phyloP scores from a whole-genome alignment of 2,888 invertebrate genomes.

The Nomada lathburiana region DNA sequence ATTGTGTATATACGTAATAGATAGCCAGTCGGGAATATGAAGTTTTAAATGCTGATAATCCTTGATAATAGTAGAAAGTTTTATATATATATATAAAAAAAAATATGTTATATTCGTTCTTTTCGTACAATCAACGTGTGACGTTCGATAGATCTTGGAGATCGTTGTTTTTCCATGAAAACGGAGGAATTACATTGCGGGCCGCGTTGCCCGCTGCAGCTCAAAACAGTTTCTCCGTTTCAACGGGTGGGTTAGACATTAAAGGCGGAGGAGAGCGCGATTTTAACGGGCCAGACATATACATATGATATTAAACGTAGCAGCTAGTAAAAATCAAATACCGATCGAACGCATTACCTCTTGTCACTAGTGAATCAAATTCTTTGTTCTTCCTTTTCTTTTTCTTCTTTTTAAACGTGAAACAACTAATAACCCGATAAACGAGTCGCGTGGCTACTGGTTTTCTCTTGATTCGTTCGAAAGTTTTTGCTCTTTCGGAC shows the following conservation, averaged over 20 bases:
- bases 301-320: slow-evolving; percentile 44
- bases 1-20: neutral
- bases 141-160: slow-evolving; percentile 24
- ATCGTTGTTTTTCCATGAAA: slow-evolving; percentile 1
- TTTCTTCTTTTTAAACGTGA: neutral
- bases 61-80: slow-evolving; percentile 27
- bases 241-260: neutral
- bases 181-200: slow-evolving; percentile 24
- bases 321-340: slow-evolving; percentile 42
- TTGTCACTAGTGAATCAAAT: neutral
- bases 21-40: neutral
- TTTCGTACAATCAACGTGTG: slow-evolving; percentile 16
- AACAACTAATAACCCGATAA: neutral
- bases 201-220: slow-evolving; percentile 39
- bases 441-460: slow-evolving; percentile 23
- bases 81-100: too few relatives aligned
- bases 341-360: slow-evolving; percentile 16
- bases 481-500: slow-evolving; percentile 10
- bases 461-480: slow-evolving; percentile 56
- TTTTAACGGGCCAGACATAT: slow-evolving; percentile 10
- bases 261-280: neutral
- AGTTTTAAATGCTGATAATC: slow-evolving; percentile 17
- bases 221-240: slow-evolving; percentile 44
- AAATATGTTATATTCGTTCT: slow-evolving; percentile 14
- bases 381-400: too few relatives aligned